These are phyloP conservation scores for Thymallus thymallus DNA, from an alignment of 2,113 vertebrate genomes.

Conservation along the genomic window DNA sequence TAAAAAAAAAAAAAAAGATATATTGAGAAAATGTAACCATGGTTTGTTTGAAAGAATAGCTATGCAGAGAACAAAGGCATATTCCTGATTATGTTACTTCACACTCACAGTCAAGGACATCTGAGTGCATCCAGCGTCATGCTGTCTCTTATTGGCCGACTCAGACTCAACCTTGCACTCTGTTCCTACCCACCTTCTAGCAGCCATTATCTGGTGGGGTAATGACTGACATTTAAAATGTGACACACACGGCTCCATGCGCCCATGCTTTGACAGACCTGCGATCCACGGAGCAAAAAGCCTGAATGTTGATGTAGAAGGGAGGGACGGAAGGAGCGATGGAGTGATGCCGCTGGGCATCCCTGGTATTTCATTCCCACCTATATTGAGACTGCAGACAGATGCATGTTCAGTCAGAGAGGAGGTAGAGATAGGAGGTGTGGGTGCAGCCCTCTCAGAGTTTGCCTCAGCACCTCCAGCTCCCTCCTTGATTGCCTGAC, in stretches of 20 bases:
- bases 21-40: not conserved
- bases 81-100: no score
- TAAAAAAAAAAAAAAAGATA: no score
- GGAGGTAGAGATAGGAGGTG: not conserved
- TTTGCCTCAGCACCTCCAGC: conserved; percentile 53
- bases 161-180: conserved; percentile 32
- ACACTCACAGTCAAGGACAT: no score
- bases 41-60: not conserved
- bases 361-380: conserved; percentile 6
- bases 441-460: conserved; percentile 44
- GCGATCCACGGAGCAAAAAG: not conserved
- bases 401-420: conserved; percentile 19
- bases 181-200: conserved; percentile 37
- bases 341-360: not conserved
- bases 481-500: conserved; percentile 68
- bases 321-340: not conserved
- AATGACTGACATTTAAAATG: conserved; percentile 59
- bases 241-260: conserved; percentile 26
- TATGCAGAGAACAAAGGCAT: no score
- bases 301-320: not conserved
- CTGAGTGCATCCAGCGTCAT: not conserved
- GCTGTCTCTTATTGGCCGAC: conserved; percentile 49
- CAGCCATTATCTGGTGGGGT: conserved; percentile 54
- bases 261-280: conserved; percentile 24
- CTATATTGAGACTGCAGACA: conserved; percentile 45